Evolutionary conservation across 2,797 vertebrate species (phyloP).

Genomic region (Dendrocincla tyrannina): DNA sequence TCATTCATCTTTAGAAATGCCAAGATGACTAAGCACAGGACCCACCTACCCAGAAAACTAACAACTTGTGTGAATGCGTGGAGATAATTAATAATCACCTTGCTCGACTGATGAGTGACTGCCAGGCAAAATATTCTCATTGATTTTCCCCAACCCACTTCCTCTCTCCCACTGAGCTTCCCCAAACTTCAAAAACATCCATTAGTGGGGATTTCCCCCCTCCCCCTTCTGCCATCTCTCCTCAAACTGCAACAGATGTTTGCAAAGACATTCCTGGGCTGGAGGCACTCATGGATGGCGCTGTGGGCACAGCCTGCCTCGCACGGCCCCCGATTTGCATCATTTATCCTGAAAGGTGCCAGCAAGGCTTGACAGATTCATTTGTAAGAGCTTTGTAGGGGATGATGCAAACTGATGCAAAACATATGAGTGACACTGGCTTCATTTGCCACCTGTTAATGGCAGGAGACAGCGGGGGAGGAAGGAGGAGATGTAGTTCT

Average conservation of each 20-base stretch:
- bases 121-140: slow-evolving; percentile 67
- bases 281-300: not conserved
- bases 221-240: not conserved
- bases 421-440: slow-evolving; percentile 19
- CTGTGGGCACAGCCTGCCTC: slow-evolving; percentile 9
- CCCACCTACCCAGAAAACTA: slow-evolving; percentile 79
- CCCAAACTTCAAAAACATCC: slow-evolving; percentile 56
- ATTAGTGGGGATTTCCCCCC: not conserved
- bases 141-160: not conserved
- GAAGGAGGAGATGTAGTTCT: not conserved
- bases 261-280: slow-evolving; percentile 11
- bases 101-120: slow-evolving; percentile 75
- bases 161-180: slow-evolving; percentile 46
- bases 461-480: not conserved
- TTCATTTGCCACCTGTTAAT: slow-evolving; percentile 27
- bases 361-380: slow-evolving; percentile 15
- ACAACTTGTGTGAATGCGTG: slow-evolving; percentile 83
- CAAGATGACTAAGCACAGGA: slow-evolving; percentile 84
- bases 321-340: not conserved
- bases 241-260: slow-evolving; percentile 19
- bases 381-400: slow-evolving; percentile 47
- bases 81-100: slow-evolving; percentile 85
- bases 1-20: slow-evolving; percentile 77
- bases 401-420: slow-evolving; percentile 53
- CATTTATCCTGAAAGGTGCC: slow-evolving; percentile 49